Base-by-base conservation (phyloP, 2,888 invertebrate species). In the Polymixis lichenea region DNA sequence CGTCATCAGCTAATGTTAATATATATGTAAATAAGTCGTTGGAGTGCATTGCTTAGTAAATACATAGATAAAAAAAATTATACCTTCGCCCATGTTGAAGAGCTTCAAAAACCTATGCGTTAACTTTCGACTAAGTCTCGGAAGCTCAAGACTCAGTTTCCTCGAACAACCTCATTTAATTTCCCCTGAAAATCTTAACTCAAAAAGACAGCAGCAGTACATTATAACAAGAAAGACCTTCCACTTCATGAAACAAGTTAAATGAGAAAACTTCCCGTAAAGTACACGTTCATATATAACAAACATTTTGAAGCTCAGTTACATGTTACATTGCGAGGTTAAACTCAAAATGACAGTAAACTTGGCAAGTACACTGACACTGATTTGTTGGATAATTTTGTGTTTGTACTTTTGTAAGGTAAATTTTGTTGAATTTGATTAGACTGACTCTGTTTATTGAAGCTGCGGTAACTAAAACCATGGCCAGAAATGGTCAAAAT, bases 231-330 rank as follows among this genome's bases (percentile, higher is more conserved):
- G 69, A 64, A 71, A 69, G 19, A 71, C 60, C n/a, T 51, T 56
- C 13, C 11, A 49, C 28, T 82, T 53, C 55, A 67, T 62, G 60
- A 66, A 61, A 56, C 51, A 85, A 84, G 74, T 86, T 86, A 78
- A 74, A 86, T 84, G 75, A 67, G 84, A 84, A 84, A 86, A 86
- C 62, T 84, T 86, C 19, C 13, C 43, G 25, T 22, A 17, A 71
- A 79, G 80, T 69, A 80, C 67, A 62, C 68, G 22, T 72, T 75
- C 32, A 70, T 83, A 70, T 72, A 73, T 66, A 72, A 75, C 80
- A 72, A 80, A 80, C 70, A 76, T 75, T 84, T 75, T 80, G 65
- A 60, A 72, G 80, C 46, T 70, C 28, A 56, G 61, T 74, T 62
- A 79, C 55, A 78, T 28, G 53, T 67, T 58, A 67, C 58, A 64